Percentiles rank a stretch among this genome's conserved stretches.
These are phyloP conservation scores for Brenthis ino DNA, from an alignment of 2,888 invertebrate genomes.

Conservation along the genomic window DNA sequence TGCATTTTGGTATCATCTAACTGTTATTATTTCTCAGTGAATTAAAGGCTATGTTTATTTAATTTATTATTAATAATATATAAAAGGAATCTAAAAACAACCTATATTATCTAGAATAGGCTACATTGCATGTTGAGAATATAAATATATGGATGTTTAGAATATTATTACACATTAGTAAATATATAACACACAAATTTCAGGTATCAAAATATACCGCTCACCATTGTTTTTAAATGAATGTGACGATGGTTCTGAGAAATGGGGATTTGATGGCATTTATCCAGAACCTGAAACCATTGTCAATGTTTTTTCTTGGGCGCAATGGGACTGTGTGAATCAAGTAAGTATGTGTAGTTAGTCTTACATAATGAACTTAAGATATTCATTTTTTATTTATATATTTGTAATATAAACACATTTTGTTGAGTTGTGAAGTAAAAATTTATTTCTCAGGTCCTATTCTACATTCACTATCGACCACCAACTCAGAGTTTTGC, in stretches of 20 bases:
- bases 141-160: background rate
- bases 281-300: constrained; percentile 80
- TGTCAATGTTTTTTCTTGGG: constrained; percentile 91
- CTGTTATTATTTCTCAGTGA: too few relatives aligned
- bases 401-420: background rate
- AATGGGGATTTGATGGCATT: constrained; percentile 81
- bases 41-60: too few relatives aligned
- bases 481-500: constrained; percentile 85
- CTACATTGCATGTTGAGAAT: background rate
- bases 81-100: too few relatives aligned
- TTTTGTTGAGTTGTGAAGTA: background rate
- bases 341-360: constrained; percentile 55
- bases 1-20: too few relatives aligned
- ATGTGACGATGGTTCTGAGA: constrained; percentile 73
- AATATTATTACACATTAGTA: background rate
- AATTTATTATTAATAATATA: too few relatives aligned
- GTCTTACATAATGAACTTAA: too few relatives aligned
- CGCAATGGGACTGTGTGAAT: constrained; percentile 91
- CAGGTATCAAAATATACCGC: constrained; percentile 67
- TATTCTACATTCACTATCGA: constrained; percentile 92
- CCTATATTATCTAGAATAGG: too few relatives aligned
- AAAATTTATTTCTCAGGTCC: constrained; percentile 76
- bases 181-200: background rate
- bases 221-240: constrained; percentile 76
- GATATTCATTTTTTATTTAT: too few relatives aligned